Percentiles rank a stretch among this genome's conserved stretches.
Evolutionary conservation across 1,140 invertebrate species (phyloP).

Genomic region (Drosophila leontia): DNA sequence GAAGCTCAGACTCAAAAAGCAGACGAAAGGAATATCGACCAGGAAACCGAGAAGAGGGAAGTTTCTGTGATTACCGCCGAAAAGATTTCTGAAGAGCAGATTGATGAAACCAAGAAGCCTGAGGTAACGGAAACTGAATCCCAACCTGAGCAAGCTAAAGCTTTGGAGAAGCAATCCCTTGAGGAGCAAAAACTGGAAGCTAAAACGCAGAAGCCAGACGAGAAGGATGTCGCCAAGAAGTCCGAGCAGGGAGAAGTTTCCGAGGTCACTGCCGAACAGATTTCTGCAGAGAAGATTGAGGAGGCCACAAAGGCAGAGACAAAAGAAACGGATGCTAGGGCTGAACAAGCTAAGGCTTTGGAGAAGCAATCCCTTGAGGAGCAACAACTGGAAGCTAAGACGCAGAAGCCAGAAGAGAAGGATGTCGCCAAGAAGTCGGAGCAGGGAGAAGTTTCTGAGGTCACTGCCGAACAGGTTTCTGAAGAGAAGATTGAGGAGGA

Average conservation of each 20-base stretch:
- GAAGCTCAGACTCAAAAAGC: slow-evolving; percentile 25
- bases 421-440: slow-evolving; percentile 21
- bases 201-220: slow-evolving; percentile 22
- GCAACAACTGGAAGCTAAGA: neutral
- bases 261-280: slow-evolving; percentile 30
- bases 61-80: slow-evolving; percentile 27
- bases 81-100: slow-evolving; percentile 26
- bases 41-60: slow-evolving; percentile 12
- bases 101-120: slow-evolving; percentile 9
- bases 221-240: slow-evolving; percentile 9
- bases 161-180: slow-evolving; percentile 34
- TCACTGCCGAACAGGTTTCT: slow-evolving; percentile 28
- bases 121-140: no score
- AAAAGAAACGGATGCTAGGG: slow-evolving; percentile 24
- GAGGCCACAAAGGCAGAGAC: slow-evolving; percentile 7
- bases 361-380: slow-evolving; percentile 36
- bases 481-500: slow-evolving; percentile 25
- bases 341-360: slow-evolving; percentile 47
- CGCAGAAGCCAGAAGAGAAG: slow-evolving; percentile 20
- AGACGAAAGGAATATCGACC: slow-evolving; percentile 7
- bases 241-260: slow-evolving; percentile 49
- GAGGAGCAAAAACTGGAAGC: slow-evolving; percentile 31
- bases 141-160: slow-evolving; percentile 43
- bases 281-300: slow-evolving; percentile 17
- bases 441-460: slow-evolving; percentile 40